Conservation (phyloP, 2,113 vertebrate genomes). For the Hyaena hyaena region DNA sequence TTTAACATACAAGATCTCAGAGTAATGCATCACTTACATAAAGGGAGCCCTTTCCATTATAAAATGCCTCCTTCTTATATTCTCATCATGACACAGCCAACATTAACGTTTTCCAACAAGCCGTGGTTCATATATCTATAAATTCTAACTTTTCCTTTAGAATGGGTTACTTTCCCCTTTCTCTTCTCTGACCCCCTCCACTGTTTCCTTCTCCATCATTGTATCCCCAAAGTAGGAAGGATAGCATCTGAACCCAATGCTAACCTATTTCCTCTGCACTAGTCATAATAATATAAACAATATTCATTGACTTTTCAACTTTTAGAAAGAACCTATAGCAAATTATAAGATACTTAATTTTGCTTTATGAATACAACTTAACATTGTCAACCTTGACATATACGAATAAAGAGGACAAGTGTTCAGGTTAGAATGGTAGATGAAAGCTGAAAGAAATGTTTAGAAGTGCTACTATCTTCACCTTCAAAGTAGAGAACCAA, state of each 20-base stretch:
- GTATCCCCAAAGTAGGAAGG: background rate
- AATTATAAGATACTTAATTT: conserved; percentile 21
- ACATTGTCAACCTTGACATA: background rate
- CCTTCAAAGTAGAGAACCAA: conserved; percentile 62
- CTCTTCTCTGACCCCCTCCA: fast-evolving
- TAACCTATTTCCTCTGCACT: background rate
- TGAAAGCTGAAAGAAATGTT: conserved; percentile 57
- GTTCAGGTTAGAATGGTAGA: conserved; percentile 29
- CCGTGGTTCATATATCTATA: background rate
- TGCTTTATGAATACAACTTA: conserved; percentile 24
- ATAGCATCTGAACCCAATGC: background rate
- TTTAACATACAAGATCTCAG: background rate
- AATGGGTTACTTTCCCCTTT: background rate
- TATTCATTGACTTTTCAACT: background rate
- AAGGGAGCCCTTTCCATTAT: background rate
- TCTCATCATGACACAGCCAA: background rate
- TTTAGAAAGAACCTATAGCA: background rate
- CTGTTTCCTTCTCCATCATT: background rate
- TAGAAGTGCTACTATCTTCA: conserved; percentile 61
- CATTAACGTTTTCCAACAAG: background rate
- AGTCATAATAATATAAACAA: background rate
- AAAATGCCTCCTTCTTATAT: background rate
- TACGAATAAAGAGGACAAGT: conserved; percentile 49
- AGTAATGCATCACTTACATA: background rate
- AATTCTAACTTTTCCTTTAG: background rate